Evolutionary conservation across 2,888 invertebrate genomes (phyloP), one percentile per base, ranked within the genome.

Genomic region (Phyllotreta striolata): DNA sequence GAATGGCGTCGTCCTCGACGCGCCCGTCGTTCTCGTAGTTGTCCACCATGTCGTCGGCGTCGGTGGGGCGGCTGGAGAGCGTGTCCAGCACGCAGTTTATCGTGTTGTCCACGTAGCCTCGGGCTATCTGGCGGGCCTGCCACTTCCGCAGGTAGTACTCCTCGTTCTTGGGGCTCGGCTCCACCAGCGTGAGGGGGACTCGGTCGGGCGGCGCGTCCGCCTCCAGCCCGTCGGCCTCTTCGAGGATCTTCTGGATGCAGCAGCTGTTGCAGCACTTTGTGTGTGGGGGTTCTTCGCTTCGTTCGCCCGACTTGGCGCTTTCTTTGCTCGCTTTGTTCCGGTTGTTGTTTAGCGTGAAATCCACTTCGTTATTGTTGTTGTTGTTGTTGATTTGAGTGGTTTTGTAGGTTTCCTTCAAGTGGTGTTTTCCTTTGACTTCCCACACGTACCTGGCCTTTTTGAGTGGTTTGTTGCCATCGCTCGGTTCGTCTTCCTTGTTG

Each of bases 1-100:
- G 80, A 60, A 91, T 90, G 0, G 89, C 90, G 76, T 88, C 88
- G 74, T 90, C 88, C 80, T 89, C 90, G 74, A 90, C 84, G 64
- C 85, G 84, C 38, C 86, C 85, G 66, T 85, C 85, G 46, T 83
- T 84, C 6, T 85, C 84, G 40, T 84, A 78, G 69, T 86, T 84
- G 69, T 87, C 86, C 10, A 86, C 82, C 63, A 85, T 84, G 63
- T 86, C 85, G 12, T 83, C 82, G 38, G 85, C 84, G 46, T 86
- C 80, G 49, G 84, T 75, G 8, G 86, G 85, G 38, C 83, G 81
- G 12, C 70, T 68, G 67, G 84, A 84, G 83, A 86, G 87, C 14
- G 84, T 84, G 74, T 90, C 90, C 64, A 90, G 75, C n/a, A 89
- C 84, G 66, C 83, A 82, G 74, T 91, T 91, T 68, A 91, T 87